These are phyloP conservation scores for Slavum lentiscoides DNA, from an alignment of 2,888 invertebrate species.

Conservation along the genomic window DNA sequence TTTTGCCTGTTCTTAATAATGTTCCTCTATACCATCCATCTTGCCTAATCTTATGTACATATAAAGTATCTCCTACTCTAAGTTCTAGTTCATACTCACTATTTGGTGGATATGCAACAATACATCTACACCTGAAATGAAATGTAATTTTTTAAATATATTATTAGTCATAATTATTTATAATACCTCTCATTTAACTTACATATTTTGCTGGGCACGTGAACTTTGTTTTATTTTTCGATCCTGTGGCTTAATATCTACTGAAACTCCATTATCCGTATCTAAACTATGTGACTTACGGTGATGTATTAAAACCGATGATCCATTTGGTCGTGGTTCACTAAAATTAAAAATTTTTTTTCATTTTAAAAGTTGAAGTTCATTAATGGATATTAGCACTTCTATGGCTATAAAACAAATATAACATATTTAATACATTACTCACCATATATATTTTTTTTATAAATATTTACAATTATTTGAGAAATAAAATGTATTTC, in stretches of 20 bases:
- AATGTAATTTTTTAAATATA: conserved; percentile 36
- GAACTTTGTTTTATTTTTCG: conserved; percentile 64
- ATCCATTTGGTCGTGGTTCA: conserved; percentile 40
- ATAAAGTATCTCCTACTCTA: conserved; percentile 86
- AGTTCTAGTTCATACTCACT: conserved; percentile 90
- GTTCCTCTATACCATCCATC: conserved; percentile 97
- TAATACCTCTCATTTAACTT: neutral
- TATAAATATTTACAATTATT: no score
- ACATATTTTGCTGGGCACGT: conserved; percentile 49
- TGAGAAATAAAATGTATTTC: no score
- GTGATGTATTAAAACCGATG: conserved; percentile 61
- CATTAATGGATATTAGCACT: neutral
- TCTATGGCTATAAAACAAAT: neutral
- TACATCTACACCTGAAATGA: conserved; percentile 76
- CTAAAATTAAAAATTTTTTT: conserved; percentile 25
- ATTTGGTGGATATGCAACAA: conserved; percentile 92
- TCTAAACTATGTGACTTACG: conserved; percentile 84
- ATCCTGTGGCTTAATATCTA: conserved; percentile 60
- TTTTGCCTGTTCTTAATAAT: conserved; percentile 83
- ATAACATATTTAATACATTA: no score
- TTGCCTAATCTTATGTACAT: conserved; percentile 87
- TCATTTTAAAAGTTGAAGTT: neutral
- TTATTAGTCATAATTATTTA: neutral
- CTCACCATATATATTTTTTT: no score
- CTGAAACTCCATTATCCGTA: conserved; percentile 62